Evolutionary conservation across 2,113 vertebrate genomes (phyloP).

Genomic region (Ageneiosus marmoratus): DNA sequence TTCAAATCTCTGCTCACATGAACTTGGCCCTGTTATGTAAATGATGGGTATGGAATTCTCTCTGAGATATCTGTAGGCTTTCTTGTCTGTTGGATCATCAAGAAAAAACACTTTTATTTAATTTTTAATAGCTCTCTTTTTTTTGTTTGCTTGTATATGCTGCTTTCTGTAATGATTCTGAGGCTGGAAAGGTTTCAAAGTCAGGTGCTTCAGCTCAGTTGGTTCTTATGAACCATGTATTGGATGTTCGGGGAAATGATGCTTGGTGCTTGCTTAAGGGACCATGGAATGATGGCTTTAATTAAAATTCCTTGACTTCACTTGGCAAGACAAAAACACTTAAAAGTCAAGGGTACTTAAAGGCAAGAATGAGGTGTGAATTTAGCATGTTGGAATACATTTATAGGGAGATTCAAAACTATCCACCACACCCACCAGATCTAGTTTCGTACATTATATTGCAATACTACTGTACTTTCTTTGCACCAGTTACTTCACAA

Average conservation of each 20-base stretch:
- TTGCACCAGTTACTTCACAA: not conserved
- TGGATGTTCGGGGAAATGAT: not conserved
- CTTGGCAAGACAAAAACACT: constrained; percentile 2
- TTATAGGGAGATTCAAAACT: not conserved
- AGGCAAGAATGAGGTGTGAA: not conserved
- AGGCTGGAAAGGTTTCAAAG: not conserved
- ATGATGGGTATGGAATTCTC: not conserved
- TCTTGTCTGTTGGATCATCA: not conserved
- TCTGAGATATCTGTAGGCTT: not conserved
- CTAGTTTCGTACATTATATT: not conserved
- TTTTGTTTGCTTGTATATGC: not conserved
- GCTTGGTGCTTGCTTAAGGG: not conserved
- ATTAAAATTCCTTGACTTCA: constrained; percentile 50
- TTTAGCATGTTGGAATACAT: not conserved
- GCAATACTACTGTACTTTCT: not conserved
- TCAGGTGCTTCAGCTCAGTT: not conserved
- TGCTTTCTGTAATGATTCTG: not conserved
- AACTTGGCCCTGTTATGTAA: constrained; percentile 27
- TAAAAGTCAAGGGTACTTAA: not conserved
- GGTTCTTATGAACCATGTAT: not conserved
- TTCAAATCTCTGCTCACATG: constrained; percentile 27
- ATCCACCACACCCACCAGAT: not conserved
- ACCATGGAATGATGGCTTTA: constrained; percentile 39
- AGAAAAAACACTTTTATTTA: not conserved
- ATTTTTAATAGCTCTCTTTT: not conserved